Percentiles rank a stretch among this genome's conserved stretches.
Evolutionary conservation across 2,888 invertebrate species (phyloP).

Genomic region (Digitonthophagus gazella): DNA sequence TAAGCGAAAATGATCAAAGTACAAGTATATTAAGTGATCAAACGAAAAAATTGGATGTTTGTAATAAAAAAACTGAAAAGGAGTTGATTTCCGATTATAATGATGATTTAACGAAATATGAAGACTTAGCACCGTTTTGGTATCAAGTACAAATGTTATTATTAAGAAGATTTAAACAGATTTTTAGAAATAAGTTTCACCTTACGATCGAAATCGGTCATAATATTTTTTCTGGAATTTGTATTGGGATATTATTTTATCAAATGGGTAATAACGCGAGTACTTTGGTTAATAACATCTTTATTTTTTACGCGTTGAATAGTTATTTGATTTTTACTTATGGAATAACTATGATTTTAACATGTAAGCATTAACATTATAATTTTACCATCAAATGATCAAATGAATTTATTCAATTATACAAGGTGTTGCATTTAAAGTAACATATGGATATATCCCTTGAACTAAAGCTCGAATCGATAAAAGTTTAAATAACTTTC

Average conservation of each 20-base stretch:
- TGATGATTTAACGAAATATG: constrained; percentile 13
- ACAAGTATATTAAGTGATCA: background rate
- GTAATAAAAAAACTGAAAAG: constrained; percentile 45
- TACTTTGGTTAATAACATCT: constrained; percentile 21
- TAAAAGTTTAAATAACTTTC: too few species aligned
- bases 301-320: constrained; percentile 19
- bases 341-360: constrained; percentile 20
- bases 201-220: constrained; percentile 21
- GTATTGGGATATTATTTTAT: constrained; percentile 22
- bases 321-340: constrained; percentile 24
- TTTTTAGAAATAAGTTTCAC: constrained; percentile 16
- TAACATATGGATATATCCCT: too few species aligned
- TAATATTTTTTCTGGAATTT: constrained; percentile 16
- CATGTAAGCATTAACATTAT: constrained; percentile 33
- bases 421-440: too few species aligned
- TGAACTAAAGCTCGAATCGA: too few species aligned
- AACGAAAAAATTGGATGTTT: constrained; percentile 34
- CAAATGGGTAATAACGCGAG: constrained; percentile 21
- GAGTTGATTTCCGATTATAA: too few species aligned
- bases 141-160: constrained; percentile 19
- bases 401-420: too few species aligned
- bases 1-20: background rate
- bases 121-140: constrained; percentile 19
- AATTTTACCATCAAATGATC: background rate
- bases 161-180: constrained; percentile 20